Percentiles rank a stretch among this genome's conserved stretches.
phyloP scores from a whole-genome alignment of 2,113 vertebrate genomes.

The Prionailurus viverrinus region DNA sequence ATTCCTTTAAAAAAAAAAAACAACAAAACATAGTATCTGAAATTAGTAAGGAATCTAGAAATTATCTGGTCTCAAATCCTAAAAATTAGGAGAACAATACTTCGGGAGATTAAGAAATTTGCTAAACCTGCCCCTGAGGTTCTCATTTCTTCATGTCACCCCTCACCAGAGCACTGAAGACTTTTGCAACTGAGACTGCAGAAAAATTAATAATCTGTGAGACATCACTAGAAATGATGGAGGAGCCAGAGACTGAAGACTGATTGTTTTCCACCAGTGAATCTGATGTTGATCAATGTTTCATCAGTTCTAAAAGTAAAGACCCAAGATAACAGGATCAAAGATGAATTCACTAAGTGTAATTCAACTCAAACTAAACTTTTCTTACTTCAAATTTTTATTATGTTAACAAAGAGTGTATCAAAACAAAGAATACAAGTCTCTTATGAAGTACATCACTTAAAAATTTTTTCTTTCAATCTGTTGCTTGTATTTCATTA shows the following conservation, averaged over 20 bases:
- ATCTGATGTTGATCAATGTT: not conserved
- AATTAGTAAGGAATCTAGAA: not conserved
- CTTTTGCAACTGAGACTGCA: not conserved
- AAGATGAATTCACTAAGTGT: slow-evolving; percentile 12
- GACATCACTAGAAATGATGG: not conserved
- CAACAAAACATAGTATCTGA: not conserved
- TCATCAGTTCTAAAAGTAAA: not conserved
- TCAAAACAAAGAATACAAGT: not conserved
- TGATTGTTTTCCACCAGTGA: not conserved
- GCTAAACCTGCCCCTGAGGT: not conserved
- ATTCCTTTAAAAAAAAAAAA: too few relatives aligned
- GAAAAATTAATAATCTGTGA: not conserved
- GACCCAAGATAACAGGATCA: not conserved
- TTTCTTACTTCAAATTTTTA: not conserved
- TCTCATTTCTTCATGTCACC: not conserved
- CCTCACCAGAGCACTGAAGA: not conserved
- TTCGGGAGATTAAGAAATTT: not conserved
- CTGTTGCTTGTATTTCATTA: not conserved
- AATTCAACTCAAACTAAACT: not conserved
- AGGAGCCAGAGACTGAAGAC: not conserved
- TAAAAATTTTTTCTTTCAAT: not conserved
- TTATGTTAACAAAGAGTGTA: not conserved
- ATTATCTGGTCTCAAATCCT: not conserved
- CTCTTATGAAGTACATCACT: not conserved
- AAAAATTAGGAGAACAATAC: not conserved